phyloP scores from a whole-genome alignment of 2,797 vertebrate species.

The Bufotes viridis region DNA sequence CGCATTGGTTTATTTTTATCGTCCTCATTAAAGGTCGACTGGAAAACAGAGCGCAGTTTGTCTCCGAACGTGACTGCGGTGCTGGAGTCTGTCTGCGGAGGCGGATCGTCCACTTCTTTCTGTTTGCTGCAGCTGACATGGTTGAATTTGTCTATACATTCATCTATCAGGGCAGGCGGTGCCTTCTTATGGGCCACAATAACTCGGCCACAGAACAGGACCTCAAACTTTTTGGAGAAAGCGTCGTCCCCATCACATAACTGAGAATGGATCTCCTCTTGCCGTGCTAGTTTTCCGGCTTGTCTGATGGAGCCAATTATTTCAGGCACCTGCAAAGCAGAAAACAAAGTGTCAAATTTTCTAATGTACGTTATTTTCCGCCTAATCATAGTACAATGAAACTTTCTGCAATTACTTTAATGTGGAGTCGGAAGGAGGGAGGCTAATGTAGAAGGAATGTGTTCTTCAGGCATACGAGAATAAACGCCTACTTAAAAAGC shows the following conservation, averaged over 20 bases:
- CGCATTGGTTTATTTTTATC: slow-evolving; percentile 71
- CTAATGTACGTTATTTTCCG: too few relatives aligned
- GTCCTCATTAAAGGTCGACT: slow-evolving; percentile 72
- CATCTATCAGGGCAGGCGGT: slow-evolving; percentile 92
- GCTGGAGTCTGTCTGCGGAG: slow-evolving; percentile 65
- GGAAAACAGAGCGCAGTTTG: slow-evolving; percentile 78
- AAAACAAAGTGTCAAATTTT: background rate
- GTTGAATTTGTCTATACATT: slow-evolving; percentile 97
- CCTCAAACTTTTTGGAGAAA: slow-evolving; percentile 95
- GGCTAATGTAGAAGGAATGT: too few relatives aligned
- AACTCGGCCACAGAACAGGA: slow-evolving; percentile 92
- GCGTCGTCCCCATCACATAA: slow-evolving; percentile 79
- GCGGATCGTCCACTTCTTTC: slow-evolving; percentile 31
- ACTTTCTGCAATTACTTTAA: too few relatives aligned
- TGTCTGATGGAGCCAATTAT: slow-evolving; percentile 95
- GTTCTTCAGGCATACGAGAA: too few relatives aligned
- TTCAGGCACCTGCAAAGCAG: slow-evolving; percentile 86
- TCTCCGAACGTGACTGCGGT: slow-evolving; percentile 69
- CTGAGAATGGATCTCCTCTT: slow-evolving; percentile 79
- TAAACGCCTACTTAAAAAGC: too few relatives aligned
- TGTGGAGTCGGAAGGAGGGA: too few relatives aligned
- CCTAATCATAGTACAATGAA: too few relatives aligned
- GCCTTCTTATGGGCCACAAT: slow-evolving; percentile 94
- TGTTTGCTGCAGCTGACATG: slow-evolving; percentile 73
- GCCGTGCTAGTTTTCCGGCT: slow-evolving; percentile 91